Percentiles rank a stretch among this genome's conserved stretches.
phyloP scores from a whole-genome alignment of 2,113 vertebrate species.

The Rhinoderma darwinii region DNA sequence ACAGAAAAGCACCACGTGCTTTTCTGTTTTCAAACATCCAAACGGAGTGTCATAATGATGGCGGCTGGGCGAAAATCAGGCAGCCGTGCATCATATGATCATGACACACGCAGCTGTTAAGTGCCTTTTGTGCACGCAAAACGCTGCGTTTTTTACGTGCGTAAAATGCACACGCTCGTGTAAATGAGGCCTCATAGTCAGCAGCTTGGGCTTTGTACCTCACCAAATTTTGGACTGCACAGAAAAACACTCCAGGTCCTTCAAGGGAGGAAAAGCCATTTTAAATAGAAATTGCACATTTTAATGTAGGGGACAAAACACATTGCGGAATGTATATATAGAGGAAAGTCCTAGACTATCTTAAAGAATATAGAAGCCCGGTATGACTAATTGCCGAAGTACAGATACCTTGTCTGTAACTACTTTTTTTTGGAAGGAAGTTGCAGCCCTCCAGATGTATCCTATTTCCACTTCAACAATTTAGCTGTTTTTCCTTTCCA shows the following conservation, averaged over 20 bases:
- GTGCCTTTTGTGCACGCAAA: no score
- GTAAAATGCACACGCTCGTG: no score
- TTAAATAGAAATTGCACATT: not conserved
- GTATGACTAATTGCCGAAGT: not conserved
- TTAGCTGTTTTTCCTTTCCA: not conserved
- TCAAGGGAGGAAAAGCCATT: not conserved
- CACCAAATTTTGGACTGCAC: no score
- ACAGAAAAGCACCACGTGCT: no score
- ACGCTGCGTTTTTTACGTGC: no score
- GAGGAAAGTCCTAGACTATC: not conserved
- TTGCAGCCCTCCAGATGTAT: constrained; percentile 51
- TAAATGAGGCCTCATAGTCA: not conserved
- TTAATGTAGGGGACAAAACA: not conserved
- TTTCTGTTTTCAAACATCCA: no score
- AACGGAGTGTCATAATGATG: no score
- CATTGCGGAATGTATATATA: not conserved
- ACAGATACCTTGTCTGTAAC: not conserved
- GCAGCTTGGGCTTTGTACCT: no score
- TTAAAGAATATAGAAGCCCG: not conserved
- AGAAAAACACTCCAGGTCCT: no score
- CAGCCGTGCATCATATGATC: no score
- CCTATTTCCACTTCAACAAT: not conserved
- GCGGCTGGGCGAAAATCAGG: no score
- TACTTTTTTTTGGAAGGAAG: constrained; percentile 26
- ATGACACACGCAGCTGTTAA: no score